Evolutionary conservation across 2,888 invertebrate species (phyloP).

Genomic region (Ceratothoa steindachneri): DNA sequence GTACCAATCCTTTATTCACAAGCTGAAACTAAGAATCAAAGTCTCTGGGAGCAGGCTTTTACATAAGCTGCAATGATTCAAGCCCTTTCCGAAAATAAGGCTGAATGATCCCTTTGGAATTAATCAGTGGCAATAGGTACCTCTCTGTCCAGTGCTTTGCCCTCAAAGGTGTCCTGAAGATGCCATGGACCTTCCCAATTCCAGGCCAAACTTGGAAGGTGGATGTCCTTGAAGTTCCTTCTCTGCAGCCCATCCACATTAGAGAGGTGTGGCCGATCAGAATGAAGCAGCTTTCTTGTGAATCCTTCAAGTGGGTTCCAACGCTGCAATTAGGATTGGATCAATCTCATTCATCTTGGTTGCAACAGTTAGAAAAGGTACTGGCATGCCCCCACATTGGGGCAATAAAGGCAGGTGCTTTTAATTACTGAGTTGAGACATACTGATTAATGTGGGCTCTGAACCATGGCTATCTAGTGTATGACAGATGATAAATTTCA

Average conservation of each 20-base stretch:
- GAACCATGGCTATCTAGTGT: too few relatives aligned
- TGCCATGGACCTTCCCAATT: constrained; percentile 90
- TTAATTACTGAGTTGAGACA: background rate
- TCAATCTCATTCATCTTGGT: background rate
- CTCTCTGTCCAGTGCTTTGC: constrained; percentile 81
- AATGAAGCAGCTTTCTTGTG: constrained; percentile 74
- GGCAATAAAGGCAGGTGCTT: background rate
- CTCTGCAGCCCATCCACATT: constrained; percentile 75
- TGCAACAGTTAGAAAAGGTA: too few relatives aligned
- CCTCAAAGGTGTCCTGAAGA: constrained; percentile 74
- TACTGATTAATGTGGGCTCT: too few relatives aligned
- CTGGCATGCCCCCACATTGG: background rate
- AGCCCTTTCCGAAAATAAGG: too few relatives aligned
- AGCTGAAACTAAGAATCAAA: too few relatives aligned
- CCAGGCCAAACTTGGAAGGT: constrained; percentile 90
- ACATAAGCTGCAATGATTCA: too few relatives aligned
- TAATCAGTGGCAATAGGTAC: too few relatives aligned
- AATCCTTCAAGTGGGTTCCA: constrained; percentile 90
- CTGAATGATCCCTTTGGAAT: too few relatives aligned
- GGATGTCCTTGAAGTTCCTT: constrained; percentile 72
- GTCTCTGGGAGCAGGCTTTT: too few relatives aligned
- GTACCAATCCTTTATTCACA: too few relatives aligned
- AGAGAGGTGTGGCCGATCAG: constrained; percentile 82
- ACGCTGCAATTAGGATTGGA: constrained; percentile 57
- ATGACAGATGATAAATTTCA: too few relatives aligned